phyloP scores from a whole-genome alignment of 2,113 vertebrate species.

The Mormyrus lacerda region DNA sequence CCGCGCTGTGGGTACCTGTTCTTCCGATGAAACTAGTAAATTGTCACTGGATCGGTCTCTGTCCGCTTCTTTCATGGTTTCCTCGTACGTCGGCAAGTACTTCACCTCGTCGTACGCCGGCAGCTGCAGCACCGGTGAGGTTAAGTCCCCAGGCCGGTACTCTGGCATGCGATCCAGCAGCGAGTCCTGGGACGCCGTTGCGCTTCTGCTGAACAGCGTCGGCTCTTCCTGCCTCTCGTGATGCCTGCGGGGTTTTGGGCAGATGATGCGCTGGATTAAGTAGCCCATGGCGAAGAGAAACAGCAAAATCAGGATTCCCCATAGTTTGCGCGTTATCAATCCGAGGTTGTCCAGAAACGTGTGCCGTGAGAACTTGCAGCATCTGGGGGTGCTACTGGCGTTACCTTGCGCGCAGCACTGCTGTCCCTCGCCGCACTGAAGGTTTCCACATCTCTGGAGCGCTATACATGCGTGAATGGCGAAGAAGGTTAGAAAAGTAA shows the following conservation, averaged over 20 bases:
- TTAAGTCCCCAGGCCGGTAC: constrained; percentile 51
- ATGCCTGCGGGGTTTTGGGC: constrained; percentile 72
- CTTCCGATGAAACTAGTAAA: constrained; percentile 32
- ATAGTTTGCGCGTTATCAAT: constrained; percentile 82
- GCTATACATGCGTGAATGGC: constrained; percentile 53
- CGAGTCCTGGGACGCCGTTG: constrained; percentile 73
- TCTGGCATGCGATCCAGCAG: constrained; percentile 64
- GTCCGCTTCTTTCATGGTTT: constrained; percentile 74
- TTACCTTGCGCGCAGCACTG: constrained; percentile 74
- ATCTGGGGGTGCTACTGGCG: constrained; percentile 54
- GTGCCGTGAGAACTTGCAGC: constrained; percentile 72
- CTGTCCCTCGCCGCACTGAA: constrained; percentile 69
- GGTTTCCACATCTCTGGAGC: constrained; percentile 63
- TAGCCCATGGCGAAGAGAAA: constrained; percentile 86
- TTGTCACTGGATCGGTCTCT: constrained; percentile 58
- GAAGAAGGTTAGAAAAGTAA: constrained; percentile 49
- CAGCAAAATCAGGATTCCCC: constrained; percentile 79
- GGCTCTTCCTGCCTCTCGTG: constrained; percentile 46
- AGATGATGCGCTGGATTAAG: constrained; percentile 84
- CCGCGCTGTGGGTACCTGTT: not conserved
- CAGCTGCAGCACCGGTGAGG: constrained; percentile 64
- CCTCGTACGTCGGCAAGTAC: constrained; percentile 85
- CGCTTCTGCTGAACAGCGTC: constrained; percentile 60
- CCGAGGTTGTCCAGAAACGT: constrained; percentile 78
- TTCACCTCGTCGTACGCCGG: constrained; percentile 91